Percentiles rank a stretch among this genome's conserved stretches.
Evolutionary conservation across 2,888 invertebrate species (phyloP).

Genomic region (Orchesellides sinensis): DNA sequence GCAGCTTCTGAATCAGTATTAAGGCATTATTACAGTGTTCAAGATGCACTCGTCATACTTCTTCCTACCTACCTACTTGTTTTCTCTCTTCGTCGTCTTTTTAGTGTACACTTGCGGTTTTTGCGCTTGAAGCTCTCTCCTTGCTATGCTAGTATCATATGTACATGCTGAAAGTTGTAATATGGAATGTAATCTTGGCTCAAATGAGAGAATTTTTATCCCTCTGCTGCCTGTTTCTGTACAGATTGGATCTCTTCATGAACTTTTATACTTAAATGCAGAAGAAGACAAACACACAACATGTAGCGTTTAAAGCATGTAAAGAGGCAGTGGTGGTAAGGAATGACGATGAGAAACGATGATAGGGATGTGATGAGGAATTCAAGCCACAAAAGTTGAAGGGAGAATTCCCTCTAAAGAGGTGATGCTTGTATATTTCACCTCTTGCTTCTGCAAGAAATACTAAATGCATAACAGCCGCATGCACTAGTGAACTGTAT

Average conservation of each 20-base stretch:
- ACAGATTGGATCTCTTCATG: not conserved
- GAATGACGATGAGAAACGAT: slow-evolving; percentile 13
- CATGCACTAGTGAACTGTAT: not conserved
- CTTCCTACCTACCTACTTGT: not conserved
- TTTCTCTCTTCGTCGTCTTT: not conserved
- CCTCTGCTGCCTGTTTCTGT: not conserved
- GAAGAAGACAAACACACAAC: not conserved
- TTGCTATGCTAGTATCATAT: not conserved
- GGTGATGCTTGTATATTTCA: slow-evolving; percentile 17
- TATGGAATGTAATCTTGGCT: slow-evolving; percentile 6
- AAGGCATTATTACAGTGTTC: not conserved
- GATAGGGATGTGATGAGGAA: slow-evolving; percentile 35
- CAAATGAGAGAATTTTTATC: slow-evolving; percentile 3
- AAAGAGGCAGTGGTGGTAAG: not conserved
- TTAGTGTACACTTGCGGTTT: not conserved
- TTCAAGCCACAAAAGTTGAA: slow-evolving; percentile 39
- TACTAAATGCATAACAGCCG: too few relatives aligned
- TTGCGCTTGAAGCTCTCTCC: not conserved
- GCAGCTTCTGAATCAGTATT: not conserved
- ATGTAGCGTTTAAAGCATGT: not conserved
- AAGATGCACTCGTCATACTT: not conserved
- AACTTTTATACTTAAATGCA: not conserved
- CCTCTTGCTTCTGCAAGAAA: slow-evolving; percentile 2
- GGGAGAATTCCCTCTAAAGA: too few relatives aligned
- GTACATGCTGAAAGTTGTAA: not conserved